Evolutionary conservation across 2,113 vertebrate species (phyloP).

Genomic region (Microtus montanus): DNA sequence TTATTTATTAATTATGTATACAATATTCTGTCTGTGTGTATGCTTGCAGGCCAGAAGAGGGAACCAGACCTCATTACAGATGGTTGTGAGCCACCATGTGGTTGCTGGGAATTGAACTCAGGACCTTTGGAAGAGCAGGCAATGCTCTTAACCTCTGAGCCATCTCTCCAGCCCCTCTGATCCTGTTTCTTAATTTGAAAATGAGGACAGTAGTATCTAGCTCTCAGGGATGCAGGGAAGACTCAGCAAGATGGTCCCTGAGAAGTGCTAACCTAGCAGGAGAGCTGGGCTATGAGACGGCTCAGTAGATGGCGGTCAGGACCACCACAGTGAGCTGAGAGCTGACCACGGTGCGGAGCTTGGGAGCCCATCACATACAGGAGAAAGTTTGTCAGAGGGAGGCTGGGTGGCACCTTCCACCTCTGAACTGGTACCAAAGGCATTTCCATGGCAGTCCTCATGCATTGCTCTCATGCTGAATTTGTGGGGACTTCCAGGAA

Average conservation of each 20-base stretch:
- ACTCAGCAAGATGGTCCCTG: not conserved
- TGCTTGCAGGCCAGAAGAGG: too few species aligned
- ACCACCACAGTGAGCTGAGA: not conserved
- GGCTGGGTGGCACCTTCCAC: not conserved
- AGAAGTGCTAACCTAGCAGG: not conserved
- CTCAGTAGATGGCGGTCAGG: not conserved
- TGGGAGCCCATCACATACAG: fast-evolving
- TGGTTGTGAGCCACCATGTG: too few species aligned
- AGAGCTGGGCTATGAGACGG: not conserved
- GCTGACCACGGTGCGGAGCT: fast-evolving
- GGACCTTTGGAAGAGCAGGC: too few species aligned
- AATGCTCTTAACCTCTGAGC: too few species aligned
- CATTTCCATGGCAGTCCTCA: not conserved
- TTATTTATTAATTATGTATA: too few species aligned
- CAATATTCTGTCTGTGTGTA: too few species aligned
- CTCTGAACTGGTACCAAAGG: not conserved
- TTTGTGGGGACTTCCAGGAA: not conserved
- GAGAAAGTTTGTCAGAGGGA: fast-evolving
- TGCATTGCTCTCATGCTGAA: fast-evolving
- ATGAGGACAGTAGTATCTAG: not conserved
- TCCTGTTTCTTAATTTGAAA: not conserved
- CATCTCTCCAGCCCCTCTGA: too few species aligned
- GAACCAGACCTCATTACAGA: too few species aligned
- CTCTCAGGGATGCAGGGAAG: not conserved
- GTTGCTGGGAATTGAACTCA: too few species aligned